These are phyloP conservation scores for Oostethus manadensis DNA, from an alignment of 2,113 vertebrate genomes.

Conservation along the genomic window DNA sequence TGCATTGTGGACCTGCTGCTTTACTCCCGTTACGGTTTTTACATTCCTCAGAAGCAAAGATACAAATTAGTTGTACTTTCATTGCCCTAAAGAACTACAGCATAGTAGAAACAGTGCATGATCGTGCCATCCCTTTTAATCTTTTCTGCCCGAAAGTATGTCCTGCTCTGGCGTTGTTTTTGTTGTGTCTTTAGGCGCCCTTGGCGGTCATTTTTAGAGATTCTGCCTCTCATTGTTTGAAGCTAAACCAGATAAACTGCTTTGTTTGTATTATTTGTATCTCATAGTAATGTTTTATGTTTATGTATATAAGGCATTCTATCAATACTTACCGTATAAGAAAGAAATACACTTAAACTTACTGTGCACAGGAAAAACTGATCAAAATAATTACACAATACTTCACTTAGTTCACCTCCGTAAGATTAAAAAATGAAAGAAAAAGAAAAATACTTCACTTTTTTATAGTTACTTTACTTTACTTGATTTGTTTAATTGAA, in stretches of 20 bases:
- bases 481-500: too few species aligned
- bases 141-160: too few species aligned
- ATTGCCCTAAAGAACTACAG: neutral
- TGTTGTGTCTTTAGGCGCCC: neutral
- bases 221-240: neutral
- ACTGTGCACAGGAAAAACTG: too few species aligned
- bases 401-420: too few species aligned
- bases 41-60: slow-evolving; percentile 14
- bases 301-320: too few species aligned
- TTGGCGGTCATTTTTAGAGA: neutral
- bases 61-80: neutral
- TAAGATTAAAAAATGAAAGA: too few species aligned
- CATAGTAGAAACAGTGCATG: neutral
- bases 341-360: too few species aligned
- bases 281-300: neutral
- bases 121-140: neutral
- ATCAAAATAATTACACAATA: too few species aligned
- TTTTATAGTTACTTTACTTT: too few species aligned
- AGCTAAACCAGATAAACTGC: too few species aligned
- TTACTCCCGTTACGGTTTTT: slow-evolving; percentile 26
- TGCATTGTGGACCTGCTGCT: slow-evolving; percentile 17
- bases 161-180: neutral
- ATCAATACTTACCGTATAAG: too few species aligned
- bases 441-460: too few species aligned
- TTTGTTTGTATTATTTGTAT: neutral